phyloP scores from a whole-genome alignment of 2,113 vertebrate genomes.

The Oxyruncus cristatus region DNA sequence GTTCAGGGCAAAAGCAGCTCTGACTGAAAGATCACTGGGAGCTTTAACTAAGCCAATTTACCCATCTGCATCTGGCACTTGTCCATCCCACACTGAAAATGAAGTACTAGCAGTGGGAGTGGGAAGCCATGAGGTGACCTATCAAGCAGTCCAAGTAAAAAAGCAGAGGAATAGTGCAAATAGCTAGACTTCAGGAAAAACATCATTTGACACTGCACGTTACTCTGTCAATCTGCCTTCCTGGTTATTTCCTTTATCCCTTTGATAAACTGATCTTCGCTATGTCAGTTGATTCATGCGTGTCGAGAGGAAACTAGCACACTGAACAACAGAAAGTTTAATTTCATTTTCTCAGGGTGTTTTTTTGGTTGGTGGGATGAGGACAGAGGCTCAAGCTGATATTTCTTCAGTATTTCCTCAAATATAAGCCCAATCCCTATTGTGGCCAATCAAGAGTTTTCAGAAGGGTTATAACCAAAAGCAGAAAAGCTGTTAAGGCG shows the following conservation, averaged over 20 bases:
- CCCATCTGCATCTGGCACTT: not conserved
- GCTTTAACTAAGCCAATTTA: not conserved
- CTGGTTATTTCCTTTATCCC: not conserved
- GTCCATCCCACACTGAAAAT: not conserved
- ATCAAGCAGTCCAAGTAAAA: not conserved
- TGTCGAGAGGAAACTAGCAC: not conserved
- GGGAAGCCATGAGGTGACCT: not conserved
- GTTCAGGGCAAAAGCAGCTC: not conserved
- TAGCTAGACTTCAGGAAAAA: not conserved
- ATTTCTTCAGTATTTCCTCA: not conserved
- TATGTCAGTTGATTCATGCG: not conserved
- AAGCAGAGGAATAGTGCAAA: not conserved
- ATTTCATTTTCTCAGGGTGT: not conserved
- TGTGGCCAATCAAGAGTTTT: not conserved
- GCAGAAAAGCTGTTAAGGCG: not conserved
- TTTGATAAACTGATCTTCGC: not conserved
- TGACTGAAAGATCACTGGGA: not conserved
- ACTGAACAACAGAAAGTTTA: not conserved
- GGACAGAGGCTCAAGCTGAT: not conserved
- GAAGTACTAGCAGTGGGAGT: not conserved
- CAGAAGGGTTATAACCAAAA: not conserved
- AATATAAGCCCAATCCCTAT: not conserved
- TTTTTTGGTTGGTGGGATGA: not conserved
- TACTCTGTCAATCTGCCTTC: not conserved
- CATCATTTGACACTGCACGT: not conserved